Conservation (phyloP, 2,113 vertebrate genomes). For the Stegastes partitus region DNA sequence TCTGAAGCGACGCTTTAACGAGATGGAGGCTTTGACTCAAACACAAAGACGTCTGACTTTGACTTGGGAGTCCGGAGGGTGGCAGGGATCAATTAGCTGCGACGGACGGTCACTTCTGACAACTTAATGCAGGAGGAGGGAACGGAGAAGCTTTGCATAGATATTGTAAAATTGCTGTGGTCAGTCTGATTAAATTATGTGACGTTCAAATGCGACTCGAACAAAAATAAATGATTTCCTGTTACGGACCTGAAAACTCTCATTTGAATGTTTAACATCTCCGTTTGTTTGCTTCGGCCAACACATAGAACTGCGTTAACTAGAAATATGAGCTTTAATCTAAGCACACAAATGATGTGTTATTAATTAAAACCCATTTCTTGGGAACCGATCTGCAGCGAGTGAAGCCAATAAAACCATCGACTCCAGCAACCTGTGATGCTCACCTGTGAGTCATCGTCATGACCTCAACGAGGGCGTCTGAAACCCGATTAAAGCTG, state of each 20-base stretch:
- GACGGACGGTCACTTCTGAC: slow-evolving; percentile 62
- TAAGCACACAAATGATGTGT: not conserved
- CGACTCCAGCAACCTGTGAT: slow-evolving; percentile 14
- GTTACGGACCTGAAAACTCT: not conserved
- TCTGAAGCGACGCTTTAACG: slow-evolving; percentile 21
- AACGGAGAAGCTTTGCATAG: not conserved
- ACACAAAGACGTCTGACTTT: slow-evolving; percentile 46
- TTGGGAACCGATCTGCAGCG: not conserved
- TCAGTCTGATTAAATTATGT: slow-evolving; percentile 29
- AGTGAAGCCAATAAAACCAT: slow-evolving; percentile 17
- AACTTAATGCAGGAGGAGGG: slow-evolving; percentile 73
- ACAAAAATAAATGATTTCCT: slow-evolving; percentile 17
- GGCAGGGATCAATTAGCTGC: slow-evolving; percentile 59
- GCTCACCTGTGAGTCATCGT: slow-evolving; percentile 50
- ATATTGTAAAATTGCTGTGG: slow-evolving; percentile 47
- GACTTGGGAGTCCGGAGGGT: not conserved
- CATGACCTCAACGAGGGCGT: slow-evolving; percentile 29
- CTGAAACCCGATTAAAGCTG: slow-evolving; percentile 58
- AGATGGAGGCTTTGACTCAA: slow-evolving; percentile 14
- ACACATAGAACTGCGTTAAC: no score
- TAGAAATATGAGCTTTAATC: no score
- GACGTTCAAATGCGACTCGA: slow-evolving; percentile 31
- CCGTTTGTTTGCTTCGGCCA: not conserved
- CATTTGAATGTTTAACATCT: not conserved
- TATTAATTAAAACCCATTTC: not conserved